Base-by-base conservation (phyloP, 2,888 invertebrate genomes). In the Acleris sparsana region DNA sequence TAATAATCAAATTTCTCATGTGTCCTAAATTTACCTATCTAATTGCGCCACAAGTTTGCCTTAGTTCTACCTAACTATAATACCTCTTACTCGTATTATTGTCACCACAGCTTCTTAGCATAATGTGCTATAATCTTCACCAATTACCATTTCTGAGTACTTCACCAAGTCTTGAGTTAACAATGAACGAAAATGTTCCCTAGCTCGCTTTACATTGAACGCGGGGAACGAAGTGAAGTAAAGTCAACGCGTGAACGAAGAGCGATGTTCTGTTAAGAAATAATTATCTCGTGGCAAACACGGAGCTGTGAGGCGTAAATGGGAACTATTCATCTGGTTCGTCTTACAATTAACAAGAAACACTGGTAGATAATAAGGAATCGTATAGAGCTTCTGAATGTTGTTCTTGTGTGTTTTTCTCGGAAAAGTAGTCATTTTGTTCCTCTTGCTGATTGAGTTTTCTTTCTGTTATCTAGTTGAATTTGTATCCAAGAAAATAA, bases 281-380 rank as follows among this genome's bases (percentile, higher is more conserved):
- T 57, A 66, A 66, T 66, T 66, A 66, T 66, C 62, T 57, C 52
- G 56, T 17, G 25, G 57, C 66, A 66, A 66, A 66, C 57, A 57
- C 56, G 66, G 57, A 18, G 62, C 65, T 61, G 55, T 60, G 65
- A 65, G 51, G 65, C 65, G 55, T 56, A 62, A 66, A 62, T 66
- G 57, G 61, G 57, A 61, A 66, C 62, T 61, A 66, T 66, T 62
- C 53, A 62, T 66, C 62, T 46, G 61, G 56, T 57, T 43, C 56
- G 65, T 65, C 62, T 66, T 62, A 62, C 62, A 56, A 62, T 66
- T 66, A 66, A 61, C 66, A 66, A 57, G 51, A 61, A 66, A 53
- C 51, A 61, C 52, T 61, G 25, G 56, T 20, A 48, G 66, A 48
- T 57, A 57, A 53, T 61, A 60, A 39, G 43, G 49, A 44, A 60